Conservation (phyloP, 2,888 invertebrate species). For the Thera obeliscata region DNA sequence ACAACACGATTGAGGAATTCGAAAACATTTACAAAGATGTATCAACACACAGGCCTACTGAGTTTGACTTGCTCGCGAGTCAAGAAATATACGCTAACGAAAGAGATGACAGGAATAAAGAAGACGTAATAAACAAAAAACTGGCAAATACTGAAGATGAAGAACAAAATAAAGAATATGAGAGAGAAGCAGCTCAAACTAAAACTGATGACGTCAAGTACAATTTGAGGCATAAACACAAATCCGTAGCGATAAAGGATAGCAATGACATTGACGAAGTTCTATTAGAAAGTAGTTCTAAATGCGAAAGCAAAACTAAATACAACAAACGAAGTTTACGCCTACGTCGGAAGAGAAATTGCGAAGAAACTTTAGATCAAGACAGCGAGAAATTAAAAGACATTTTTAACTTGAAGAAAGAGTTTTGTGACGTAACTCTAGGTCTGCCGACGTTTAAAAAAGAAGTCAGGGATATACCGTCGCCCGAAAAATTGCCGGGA, state of each 20-base stretch:
- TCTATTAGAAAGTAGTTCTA: slow-evolving; percentile 50
- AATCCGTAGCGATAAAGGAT: slow-evolving; percentile 16
- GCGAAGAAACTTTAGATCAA: slow-evolving; percentile 47
- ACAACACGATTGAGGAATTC: slow-evolving; percentile 70
- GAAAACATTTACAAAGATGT: slow-evolving; percentile 73
- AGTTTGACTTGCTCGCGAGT: slow-evolving; percentile 63
- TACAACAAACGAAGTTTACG: slow-evolving; percentile 58
- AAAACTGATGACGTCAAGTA: slow-evolving; percentile 52
- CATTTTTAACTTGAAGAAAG: slow-evolving; percentile 68
- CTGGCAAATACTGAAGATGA: slow-evolving; percentile 24
- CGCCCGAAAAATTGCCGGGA: slow-evolving; percentile 60
- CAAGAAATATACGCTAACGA: slow-evolving; percentile 41
- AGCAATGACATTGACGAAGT: slow-evolving; percentile 43
- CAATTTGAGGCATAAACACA: slow-evolving; percentile 60
- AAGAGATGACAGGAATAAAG: slow-evolving; percentile 21
- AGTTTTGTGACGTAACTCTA: slow-evolving; percentile 72
- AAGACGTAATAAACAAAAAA: slow-evolving; percentile 21
- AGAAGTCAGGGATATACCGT: slow-evolving; percentile 62
- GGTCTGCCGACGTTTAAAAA: slow-evolving; percentile 62
- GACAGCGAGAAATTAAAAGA: slow-evolving; percentile 63
- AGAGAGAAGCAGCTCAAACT: slow-evolving; percentile 21
- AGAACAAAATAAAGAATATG: slow-evolving; percentile 16
- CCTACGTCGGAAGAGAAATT: slow-evolving; percentile 58
- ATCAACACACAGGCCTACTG: slow-evolving; percentile 63
- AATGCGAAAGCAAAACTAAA: slow-evolving; percentile 51